These are phyloP conservation scores for Bergia sp. DNA, from an alignment of 92 coral and sea anemone species.

Conservation along the genomic window DNA sequence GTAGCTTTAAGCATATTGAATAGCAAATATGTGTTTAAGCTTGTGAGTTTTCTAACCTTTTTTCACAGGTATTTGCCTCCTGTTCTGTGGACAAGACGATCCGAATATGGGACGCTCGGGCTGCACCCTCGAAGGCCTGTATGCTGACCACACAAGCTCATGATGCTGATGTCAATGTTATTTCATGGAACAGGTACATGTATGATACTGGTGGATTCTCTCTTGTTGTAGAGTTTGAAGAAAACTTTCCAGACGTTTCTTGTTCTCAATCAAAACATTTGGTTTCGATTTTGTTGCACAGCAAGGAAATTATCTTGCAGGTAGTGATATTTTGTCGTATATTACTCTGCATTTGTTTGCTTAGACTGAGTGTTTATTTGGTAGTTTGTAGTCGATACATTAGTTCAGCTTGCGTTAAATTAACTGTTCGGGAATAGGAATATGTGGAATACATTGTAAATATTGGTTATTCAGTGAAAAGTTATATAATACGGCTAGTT, in stretches of 20 bases:
- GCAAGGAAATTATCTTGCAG: too few relatives aligned
- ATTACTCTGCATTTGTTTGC: too few relatives aligned
- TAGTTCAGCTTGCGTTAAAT: too few relatives aligned
- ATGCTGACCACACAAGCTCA: slow-evolving; percentile 93
- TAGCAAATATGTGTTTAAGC: neutral
- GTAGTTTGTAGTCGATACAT: too few relatives aligned
- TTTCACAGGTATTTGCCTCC: slow-evolving; percentile 88
- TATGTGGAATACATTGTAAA: too few relatives aligned
- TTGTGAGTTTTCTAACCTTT: neutral
- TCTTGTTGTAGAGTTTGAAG: neutral
- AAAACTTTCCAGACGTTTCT: neutral
- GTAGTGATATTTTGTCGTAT: too few relatives aligned
- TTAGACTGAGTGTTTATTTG: too few relatives aligned
- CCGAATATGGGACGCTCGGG: slow-evolving; percentile 94
- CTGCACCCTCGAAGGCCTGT: slow-evolving; percentile 91
- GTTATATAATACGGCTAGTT: too few relatives aligned
- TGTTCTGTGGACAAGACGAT: slow-evolving; percentile 93
- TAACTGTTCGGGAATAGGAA: too few relatives aligned
- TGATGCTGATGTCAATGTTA: slow-evolving; percentile 95
- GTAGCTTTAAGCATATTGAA: neutral
- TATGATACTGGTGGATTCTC: slow-evolving; percentile 2
- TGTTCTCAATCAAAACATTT: neutral
- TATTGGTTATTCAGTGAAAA: too few relatives aligned
- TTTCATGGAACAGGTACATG: slow-evolving; percentile 99
- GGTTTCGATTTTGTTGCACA: too few relatives aligned